Base-by-base conservation (phyloP, 1,140 invertebrate genomes). In the Diorhabda elongata region DNA sequence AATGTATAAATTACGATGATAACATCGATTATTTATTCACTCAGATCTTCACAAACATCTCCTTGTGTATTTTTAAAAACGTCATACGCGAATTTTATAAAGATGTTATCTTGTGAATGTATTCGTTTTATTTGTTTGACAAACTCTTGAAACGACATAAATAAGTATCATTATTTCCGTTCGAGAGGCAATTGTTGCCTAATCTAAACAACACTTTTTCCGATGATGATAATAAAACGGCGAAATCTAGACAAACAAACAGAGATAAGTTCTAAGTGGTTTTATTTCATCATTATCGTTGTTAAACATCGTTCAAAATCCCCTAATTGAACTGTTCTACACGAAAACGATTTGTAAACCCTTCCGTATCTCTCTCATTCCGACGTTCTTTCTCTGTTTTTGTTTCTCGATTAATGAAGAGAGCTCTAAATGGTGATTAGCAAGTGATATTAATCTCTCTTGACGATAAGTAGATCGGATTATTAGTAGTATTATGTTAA, bases 401-500 rank as follows among this genome's bases (percentile, higher is more conserved):
- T 6, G 47, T 52, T 52, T 52, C 47, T n/a, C 6, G n/a, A 6
- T 52, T 52, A 52, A 52, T 52, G 47, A 52, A 52, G 47, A 52
- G 47, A 52, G 26, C 26, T 26, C n/a, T 8, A 52, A 52, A 52
- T n/a, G 47, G 47, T 52, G 47, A 52, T 52, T 52, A 52, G 47
- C 47, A n/a, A 52, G n/a, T n/a, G 47, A 52, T 52, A 8, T 6
- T 52, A 52, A 52, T 52, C 47, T n/a, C 26, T 26, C 47, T 52
- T 52, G n/a, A 52, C 2, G 47, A 52, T 52, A 52, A 52, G 47
- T 52, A n/a, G 47, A 52, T 52, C n/a, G 47, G 47, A 52, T 52
- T 52, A 52, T 52, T 52, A 52, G 47, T 52, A 52, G 47, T 52
- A 52, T 52, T 52, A 52, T 52, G 47, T 52, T 52, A 52, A 52